A percentile compares a stretch with the other conserved stretches of the same genome.
Evolutionary conservation across 2,888 invertebrate genomes (phyloP).

Genomic region (Dicycla oo): DNA sequence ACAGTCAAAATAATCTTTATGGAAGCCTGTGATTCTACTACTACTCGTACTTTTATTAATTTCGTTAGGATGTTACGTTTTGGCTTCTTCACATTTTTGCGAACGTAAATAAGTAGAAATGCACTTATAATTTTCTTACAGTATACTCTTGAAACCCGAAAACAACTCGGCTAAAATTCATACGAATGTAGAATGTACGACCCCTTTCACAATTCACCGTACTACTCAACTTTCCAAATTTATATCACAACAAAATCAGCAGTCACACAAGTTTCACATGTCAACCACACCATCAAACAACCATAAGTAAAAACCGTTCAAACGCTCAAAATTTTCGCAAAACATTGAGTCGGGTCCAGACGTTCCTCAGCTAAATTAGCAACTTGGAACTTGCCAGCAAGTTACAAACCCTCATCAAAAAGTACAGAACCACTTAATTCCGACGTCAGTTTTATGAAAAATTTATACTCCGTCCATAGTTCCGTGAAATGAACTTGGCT

Average conservation of each 20-base stretch:
- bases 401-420: slow-evolving; percentile 66
- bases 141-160: not conserved
- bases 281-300: slow-evolving; percentile 14
- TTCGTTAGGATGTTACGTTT: slow-evolving; percentile 4
- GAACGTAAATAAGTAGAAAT: not conserved
- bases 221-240: not conserved
- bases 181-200: not conserved
- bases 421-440: slow-evolving; percentile 72
- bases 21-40: not conserved
- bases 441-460: slow-evolving; percentile 74
- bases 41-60: slow-evolving; percentile 40
- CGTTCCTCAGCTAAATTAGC: slow-evolving; percentile 58
- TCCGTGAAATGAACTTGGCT: slow-evolving; percentile 65
- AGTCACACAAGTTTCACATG: slow-evolving; percentile 10
- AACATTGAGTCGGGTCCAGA: slow-evolving; percentile 52
- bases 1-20: slow-evolving; percentile 14
- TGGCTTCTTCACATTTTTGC: slow-evolving; percentile 12
- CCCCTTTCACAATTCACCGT: not conserved
- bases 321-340: slow-evolving; percentile 32
- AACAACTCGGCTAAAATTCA: not conserved
- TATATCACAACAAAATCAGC: not conserved
- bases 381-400: slow-evolving; percentile 53
- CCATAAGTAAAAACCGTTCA: slow-evolving; percentile 28
- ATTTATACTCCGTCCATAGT: slow-evolving; percentile 65
- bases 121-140: not conserved